These are phyloP conservation scores for Luperina nickerlii DNA, from an alignment of 2,888 invertebrate genomes.

Conservation along the genomic window DNA sequence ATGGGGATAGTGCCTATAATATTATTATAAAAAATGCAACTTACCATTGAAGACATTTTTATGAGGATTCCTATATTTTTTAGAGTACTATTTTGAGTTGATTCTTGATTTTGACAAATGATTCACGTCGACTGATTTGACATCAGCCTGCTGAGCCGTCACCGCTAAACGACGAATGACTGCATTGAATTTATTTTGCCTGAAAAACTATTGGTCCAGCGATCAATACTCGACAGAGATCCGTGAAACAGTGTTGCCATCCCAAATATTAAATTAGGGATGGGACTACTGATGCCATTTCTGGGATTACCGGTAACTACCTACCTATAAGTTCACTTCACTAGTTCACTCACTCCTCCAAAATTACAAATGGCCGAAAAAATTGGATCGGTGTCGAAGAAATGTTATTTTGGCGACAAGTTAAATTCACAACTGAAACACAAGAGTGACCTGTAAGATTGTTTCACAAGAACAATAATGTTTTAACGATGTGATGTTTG, in stretches of 20 bases:
- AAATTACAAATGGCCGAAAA: slow-evolving; percentile 75
- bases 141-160: slow-evolving; percentile 77
- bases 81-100: slow-evolving; percentile 71
- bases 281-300: neutral
- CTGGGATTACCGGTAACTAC: slow-evolving; percentile 32
- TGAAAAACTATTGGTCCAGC: slow-evolving; percentile 73
- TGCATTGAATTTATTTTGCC: slow-evolving; percentile 80
- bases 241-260: slow-evolving; percentile 24
- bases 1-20: neutral
- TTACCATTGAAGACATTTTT: slow-evolving; percentile 86
- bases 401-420: slow-evolving; percentile 59
- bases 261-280: slow-evolving; percentile 12
- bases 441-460: slow-evolving; percentile 35
- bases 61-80: slow-evolving; percentile 67
- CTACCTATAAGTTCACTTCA: neutral
- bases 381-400: slow-evolving; percentile 61
- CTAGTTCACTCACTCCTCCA: neutral
- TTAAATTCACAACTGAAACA: slow-evolving; percentile 41
- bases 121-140: slow-evolving; percentile 85
- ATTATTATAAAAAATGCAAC: slow-evolving; percentile 58
- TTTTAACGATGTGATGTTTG: slow-evolving; percentile 49
- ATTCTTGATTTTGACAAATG: slow-evolving; percentile 77
- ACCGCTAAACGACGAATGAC: slow-evolving; percentile 76
- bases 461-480: slow-evolving; percentile 22
- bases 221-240: slow-evolving; percentile 79